phyloP scores from a whole-genome alignment of 2,113 vertebrate genomes.

The Paratilapia polleni region DNA sequence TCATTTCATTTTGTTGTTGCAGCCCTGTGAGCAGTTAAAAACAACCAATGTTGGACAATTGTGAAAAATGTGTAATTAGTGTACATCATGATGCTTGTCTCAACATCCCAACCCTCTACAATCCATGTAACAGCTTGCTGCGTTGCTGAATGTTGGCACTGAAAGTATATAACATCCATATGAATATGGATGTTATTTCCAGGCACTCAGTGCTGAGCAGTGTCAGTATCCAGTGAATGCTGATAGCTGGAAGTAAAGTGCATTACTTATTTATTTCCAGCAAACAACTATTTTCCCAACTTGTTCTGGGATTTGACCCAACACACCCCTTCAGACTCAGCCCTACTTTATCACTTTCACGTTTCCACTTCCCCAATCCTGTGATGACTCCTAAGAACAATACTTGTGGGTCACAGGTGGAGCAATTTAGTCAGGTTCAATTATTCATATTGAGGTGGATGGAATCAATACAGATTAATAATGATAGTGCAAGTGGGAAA shows the following conservation, averaged over 20 bases:
- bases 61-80: background rate
- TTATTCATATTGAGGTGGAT: constrained; percentile 24
- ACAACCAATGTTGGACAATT: background rate
- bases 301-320: background rate
- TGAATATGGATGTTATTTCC: background rate
- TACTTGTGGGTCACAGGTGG: constrained; percentile 7
- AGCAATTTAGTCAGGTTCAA: constrained; percentile 5
- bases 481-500: constrained; percentile 44
- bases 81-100: no score
- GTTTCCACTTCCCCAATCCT: background rate
- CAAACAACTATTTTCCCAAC: background rate
- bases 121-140: background rate
- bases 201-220: background rate
- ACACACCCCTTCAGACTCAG: constrained; percentile 3
- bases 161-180: background rate
- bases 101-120: background rate
- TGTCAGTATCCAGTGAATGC: background rate
- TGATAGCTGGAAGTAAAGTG: background rate
- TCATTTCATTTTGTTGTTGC: no score
- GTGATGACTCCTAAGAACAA: background rate
- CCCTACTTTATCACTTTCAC: background rate
- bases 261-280: constrained; percentile 8
- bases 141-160: background rate
- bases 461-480: constrained; percentile 46
- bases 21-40: background rate